Percentiles rank a stretch among this genome's conserved stretches.
Evolutionary conservation across 2,113 vertebrate species (phyloP).

Genomic region (Apteryx mantelli): DNA sequence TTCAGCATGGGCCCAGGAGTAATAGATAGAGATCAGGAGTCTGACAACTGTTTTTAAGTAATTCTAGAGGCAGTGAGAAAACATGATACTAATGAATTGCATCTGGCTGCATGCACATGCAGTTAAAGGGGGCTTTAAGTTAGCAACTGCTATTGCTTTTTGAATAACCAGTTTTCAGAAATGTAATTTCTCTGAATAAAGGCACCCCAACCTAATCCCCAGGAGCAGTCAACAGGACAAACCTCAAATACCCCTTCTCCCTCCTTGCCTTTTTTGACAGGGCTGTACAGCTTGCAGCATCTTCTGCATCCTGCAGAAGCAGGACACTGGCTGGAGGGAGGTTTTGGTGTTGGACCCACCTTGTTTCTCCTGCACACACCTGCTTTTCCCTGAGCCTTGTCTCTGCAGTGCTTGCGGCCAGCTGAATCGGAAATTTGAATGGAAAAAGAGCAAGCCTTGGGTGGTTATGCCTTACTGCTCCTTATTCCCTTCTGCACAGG

Average conservation of each 20-base stretch:
- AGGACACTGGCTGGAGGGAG: neutral
- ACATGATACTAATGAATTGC: neutral
- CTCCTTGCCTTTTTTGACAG: neutral
- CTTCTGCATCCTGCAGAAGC: neutral
- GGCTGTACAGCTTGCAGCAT: neutral
- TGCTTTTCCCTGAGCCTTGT: neutral
- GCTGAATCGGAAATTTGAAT: neutral
- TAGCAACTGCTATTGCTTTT: neutral
- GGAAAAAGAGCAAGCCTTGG: neutral
- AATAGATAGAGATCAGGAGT: neutral
- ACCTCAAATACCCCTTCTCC: neutral
- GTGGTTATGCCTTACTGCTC: neutral
- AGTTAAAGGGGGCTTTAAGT: neutral
- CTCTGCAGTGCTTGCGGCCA: neutral
- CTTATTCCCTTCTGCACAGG: neutral
- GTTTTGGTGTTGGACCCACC: rapidly evolving
- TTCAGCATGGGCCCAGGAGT: neutral
- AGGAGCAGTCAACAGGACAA: neutral
- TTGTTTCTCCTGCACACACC: rapidly evolving
- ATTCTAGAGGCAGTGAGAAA: no score
- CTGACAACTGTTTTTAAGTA: neutral
- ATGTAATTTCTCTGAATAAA: neutral
- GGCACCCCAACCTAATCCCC: neutral
- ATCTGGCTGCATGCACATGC: neutral
- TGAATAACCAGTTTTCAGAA: neutral